phyloP scores from a whole-genome alignment of 1,140 invertebrate genomes.

The Eriosoma lanigerum region DNA sequence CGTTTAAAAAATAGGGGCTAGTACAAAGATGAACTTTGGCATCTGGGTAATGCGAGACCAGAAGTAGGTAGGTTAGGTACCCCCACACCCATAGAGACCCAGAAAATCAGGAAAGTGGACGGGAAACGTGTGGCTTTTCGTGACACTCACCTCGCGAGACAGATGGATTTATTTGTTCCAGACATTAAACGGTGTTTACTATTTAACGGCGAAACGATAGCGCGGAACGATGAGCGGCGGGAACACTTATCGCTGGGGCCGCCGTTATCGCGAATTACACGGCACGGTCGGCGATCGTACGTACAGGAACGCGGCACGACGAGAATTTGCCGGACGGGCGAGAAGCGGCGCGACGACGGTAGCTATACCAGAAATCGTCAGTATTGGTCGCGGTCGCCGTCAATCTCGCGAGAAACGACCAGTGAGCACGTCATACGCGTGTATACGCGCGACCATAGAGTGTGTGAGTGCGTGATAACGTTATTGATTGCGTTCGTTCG shows the following conservation, averaged over 20 bases:
- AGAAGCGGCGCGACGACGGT: background rate
- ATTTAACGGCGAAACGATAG: background rate
- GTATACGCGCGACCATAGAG: background rate
- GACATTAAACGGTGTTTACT: constrained; percentile 37
- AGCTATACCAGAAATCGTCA: too few relatives aligned
- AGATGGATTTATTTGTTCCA: background rate
- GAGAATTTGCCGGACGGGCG: background rate
- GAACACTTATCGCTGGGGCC: background rate
- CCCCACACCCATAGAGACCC: too few relatives aligned
- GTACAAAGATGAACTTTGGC: too few relatives aligned
- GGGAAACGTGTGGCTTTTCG: too few relatives aligned
- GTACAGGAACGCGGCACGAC: background rate
- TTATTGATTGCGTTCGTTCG: constrained; percentile 36
- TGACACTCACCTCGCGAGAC: constrained; percentile 18
- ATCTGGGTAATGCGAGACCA: too few relatives aligned
- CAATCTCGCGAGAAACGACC: background rate
- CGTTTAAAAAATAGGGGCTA: too few relatives aligned
- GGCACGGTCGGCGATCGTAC: too few relatives aligned
- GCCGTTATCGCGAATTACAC: background rate
- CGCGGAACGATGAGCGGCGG: background rate
- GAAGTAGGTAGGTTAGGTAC: too few relatives aligned
- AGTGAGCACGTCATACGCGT: constrained; percentile 33
- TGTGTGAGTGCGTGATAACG: constrained; percentile 20
- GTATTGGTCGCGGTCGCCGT: background rate
- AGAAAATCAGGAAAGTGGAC: too few relatives aligned